Percentiles rank a stretch among this genome's conserved stretches.
Conservation (phyloP, 1,140 invertebrate species). For the Neomicropteryx cornuta region DNA sequence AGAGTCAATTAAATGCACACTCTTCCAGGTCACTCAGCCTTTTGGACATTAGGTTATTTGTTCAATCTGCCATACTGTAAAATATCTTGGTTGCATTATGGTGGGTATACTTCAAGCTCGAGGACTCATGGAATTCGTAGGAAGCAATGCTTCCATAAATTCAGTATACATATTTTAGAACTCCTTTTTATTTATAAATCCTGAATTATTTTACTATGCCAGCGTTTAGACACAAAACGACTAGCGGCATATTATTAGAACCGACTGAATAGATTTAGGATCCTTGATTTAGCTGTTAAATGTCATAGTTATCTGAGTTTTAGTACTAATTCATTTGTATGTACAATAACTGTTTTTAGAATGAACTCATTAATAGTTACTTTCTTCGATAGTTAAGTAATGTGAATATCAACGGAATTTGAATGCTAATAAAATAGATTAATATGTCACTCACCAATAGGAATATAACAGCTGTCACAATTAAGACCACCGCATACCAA, state of each 20-base stretch:
- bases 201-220: no score
- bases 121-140: no score
- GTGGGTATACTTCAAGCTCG: no score
- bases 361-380: conserved; percentile 2
- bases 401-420: conserved; percentile 1
- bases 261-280: conserved; percentile 5
- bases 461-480: conserved; percentile 59
- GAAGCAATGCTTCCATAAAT: no score
- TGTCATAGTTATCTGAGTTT: not conserved
- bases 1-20: conserved; percentile 12
- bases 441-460: conserved; percentile 56
- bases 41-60: no score
- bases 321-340: conserved; percentile 1
- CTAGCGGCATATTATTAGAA: conserved; percentile 6
- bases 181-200: no score
- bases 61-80: no score
- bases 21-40: conserved; percentile 10
- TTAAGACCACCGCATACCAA: conserved; percentile 38
- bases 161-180: no score
- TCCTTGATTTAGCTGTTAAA: not conserved
- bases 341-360: conserved; percentile 8
- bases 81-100: no score
- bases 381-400: conserved; percentile 4
- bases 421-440: not conserved
- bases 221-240: no score